phyloP scores from a whole-genome alignment of 2,797 vertebrate species.

The Epinephelus coioides region DNA sequence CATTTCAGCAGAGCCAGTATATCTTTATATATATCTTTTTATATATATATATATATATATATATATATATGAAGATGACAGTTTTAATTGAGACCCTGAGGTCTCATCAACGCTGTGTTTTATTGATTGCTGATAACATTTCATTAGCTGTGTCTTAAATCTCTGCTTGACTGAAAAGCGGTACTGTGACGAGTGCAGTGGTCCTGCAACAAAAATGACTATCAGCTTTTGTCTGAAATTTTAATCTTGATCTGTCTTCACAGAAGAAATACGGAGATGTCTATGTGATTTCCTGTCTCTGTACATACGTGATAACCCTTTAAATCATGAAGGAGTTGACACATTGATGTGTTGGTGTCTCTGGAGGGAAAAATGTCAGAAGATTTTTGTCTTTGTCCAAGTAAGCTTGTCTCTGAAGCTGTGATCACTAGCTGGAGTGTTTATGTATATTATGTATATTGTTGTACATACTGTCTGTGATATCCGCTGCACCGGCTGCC shows the following conservation, averaged over 20 bases:
- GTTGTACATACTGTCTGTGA: constrained; percentile 73
- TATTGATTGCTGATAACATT: constrained; percentile 34
- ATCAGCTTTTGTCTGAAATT: constrained; percentile 9
- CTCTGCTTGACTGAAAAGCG: constrained; percentile 28
- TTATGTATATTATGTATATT: constrained; percentile 74
- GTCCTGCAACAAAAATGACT: background rate
- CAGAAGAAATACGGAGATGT: background rate
- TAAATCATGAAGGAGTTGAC: constrained; percentile 27
- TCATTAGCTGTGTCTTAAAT: constrained; percentile 40
- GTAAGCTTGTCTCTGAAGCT: constrained; percentile 32
- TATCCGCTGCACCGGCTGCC: constrained; percentile 20
- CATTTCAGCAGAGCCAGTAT: background rate
- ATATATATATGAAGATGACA: constrained; percentile 11
- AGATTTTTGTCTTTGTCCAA: constrained; percentile 33
- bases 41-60: no score
- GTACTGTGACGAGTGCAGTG: background rate
- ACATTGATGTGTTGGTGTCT: constrained; percentile 14
- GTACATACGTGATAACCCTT: background rate
- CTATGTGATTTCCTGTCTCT: background rate
- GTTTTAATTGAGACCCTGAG: constrained; percentile 17
- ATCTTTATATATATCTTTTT: background rate
- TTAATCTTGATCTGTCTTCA: constrained; percentile 11
- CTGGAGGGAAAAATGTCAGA: constrained; percentile 1
- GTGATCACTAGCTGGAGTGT: constrained; percentile 25
- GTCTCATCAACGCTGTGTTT: background rate